phyloP scores from a whole-genome alignment of 2,888 invertebrate genomes.

The Meteorus cinctellus region DNA sequence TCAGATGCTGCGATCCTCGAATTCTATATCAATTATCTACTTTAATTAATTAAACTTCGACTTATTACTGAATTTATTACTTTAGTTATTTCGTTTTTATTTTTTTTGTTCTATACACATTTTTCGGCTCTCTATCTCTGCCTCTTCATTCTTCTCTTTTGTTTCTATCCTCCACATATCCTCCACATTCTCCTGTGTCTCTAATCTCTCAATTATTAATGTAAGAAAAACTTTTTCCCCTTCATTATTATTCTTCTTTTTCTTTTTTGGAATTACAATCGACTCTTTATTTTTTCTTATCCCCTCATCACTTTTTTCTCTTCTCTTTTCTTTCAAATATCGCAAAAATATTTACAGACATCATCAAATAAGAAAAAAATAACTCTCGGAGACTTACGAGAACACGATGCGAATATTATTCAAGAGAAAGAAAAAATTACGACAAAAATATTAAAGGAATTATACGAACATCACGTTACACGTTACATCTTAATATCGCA shows the following conservation, averaged over 20 bases:
- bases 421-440: background rate
- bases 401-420: background rate
- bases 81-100: slow-evolving; percentile 53
- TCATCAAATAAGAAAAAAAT: background rate
- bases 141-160: slow-evolving; percentile 33
- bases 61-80: slow-evolving; percentile 64
- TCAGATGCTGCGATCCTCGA: slow-evolving; percentile 72
- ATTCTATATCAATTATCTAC: slow-evolving; percentile 71
- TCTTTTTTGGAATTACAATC: slow-evolving; percentile 49
- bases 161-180: slow-evolving; percentile 40
- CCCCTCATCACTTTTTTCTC: background rate
- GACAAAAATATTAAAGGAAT: background rate
- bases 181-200: slow-evolving; percentile 39
- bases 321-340: slow-evolving; percentile 29
- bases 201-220: slow-evolving; percentile 26
- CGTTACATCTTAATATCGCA: background rate
- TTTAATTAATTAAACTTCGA: slow-evolving; percentile 70
- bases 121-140: slow-evolving; percentile 53
- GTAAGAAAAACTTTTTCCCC: slow-evolving; percentile 33
- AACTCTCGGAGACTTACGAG: background rate
- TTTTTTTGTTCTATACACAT: slow-evolving; percentile 53
- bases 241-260: slow-evolving; percentile 34
- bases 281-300: slow-evolving; percentile 27
- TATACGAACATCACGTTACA: background rate
- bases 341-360: slow-evolving; percentile 9